phyloP scores from a whole-genome alignment of 2,113 vertebrate species.

The Toxotes chatareus region DNA sequence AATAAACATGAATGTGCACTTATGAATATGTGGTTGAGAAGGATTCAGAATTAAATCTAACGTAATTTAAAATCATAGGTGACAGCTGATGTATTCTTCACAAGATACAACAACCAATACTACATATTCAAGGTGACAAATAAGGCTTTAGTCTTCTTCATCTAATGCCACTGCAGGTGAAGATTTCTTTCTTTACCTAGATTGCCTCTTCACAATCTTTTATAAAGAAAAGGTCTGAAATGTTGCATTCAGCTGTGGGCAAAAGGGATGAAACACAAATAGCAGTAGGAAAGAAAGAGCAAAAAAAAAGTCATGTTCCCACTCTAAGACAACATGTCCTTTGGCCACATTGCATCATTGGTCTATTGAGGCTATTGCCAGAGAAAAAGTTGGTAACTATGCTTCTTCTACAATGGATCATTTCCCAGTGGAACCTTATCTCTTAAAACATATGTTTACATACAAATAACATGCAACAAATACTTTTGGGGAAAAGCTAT shows the following conservation, averaged over 20 bases:
- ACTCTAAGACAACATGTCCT: constrained; percentile 25
- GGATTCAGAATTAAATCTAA: constrained; percentile 12
- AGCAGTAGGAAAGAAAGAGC: constrained; percentile 2
- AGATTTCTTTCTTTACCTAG: neutral
- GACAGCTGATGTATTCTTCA: constrained; percentile 3
- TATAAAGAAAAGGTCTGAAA: neutral
- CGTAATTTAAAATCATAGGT: constrained; percentile 5
- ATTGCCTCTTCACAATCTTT: neutral
- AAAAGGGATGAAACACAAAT: constrained; percentile 8
- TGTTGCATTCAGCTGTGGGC: constrained; percentile 11
- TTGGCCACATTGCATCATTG: constrained; percentile 26
- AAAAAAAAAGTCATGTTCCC: constrained; percentile 4
- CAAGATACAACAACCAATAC: neutral
- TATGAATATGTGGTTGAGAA: neutral
- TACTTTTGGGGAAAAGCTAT: neutral
- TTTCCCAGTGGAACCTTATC: neutral
- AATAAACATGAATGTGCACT: constrained; percentile 31
- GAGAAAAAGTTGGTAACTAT: neutral
- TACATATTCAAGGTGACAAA: neutral
- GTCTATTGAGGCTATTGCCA: neutral
- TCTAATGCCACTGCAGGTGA: neutral
- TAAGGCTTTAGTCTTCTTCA: neutral
- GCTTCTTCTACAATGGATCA: constrained; percentile 2
- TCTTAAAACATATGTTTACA: neutral
- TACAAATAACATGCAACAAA: constrained; percentile 5